phyloP scores from a whole-genome alignment of 2,113 vertebrate genomes.

The Platysteira castanea region DNA sequence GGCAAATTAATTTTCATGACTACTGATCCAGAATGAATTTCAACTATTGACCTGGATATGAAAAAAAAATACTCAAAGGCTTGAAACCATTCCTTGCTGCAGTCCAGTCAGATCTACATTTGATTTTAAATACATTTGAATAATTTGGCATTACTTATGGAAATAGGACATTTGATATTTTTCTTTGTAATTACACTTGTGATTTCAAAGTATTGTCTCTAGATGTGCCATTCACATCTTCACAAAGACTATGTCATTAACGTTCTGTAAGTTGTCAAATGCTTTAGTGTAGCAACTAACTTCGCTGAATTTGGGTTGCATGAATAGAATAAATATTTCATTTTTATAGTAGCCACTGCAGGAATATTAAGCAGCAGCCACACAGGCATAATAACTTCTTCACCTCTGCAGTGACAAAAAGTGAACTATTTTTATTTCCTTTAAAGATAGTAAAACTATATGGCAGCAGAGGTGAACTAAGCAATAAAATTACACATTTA shows the following conservation, averaged over 20 bases:
- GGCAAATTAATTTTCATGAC: not conserved
- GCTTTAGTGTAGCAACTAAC: not conserved
- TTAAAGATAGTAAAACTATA: not conserved
- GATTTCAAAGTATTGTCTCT: not conserved
- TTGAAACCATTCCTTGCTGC: not conserved
- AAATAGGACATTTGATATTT: not conserved
- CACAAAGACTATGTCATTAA: not conserved
- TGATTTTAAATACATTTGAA: conserved; percentile 48
- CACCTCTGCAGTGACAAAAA: not conserved
- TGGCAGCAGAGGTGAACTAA: not conserved
- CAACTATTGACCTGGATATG: not conserved
- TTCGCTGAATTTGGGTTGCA: not conserved
- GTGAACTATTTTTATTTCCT: not conserved
- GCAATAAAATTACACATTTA: not conserved
- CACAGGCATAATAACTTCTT: not conserved
- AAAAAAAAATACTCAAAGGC: not conserved
- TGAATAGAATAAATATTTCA: not conserved
- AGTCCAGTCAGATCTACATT: not conserved
- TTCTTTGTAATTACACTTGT: not conserved
- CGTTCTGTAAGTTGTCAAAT: not conserved
- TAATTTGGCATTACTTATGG: conserved; percentile 28
- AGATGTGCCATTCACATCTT: not conserved
- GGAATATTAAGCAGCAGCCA: not conserved
- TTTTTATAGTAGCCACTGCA: not conserved
- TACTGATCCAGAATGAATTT: not conserved